Conservation (phyloP, 2,113 vertebrate species). For the Paralichthys olivaceus region DNA sequence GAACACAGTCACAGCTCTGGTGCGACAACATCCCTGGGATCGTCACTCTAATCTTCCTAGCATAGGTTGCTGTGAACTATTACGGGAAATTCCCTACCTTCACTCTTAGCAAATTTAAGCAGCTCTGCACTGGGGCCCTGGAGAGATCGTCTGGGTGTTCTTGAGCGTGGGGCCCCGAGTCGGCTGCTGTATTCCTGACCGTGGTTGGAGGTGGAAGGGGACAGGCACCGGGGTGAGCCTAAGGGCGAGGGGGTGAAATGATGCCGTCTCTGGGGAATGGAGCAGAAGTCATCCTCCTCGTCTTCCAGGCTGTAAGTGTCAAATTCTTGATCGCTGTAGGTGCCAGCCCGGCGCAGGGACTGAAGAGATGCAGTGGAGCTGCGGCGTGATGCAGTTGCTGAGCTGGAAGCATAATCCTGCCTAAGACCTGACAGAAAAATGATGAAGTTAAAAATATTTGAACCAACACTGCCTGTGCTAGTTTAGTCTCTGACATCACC, state of each 20-base stretch:
- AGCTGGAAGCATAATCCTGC: constrained; percentile 92
- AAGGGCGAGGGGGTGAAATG: constrained; percentile 88
- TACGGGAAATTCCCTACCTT: constrained; percentile 78
- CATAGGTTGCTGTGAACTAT: neutral
- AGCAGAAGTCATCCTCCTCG: constrained; percentile 86
- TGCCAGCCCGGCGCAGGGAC: constrained; percentile 87
- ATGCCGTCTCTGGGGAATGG: constrained; percentile 80
- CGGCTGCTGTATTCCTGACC: constrained; percentile 74
- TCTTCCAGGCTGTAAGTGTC: constrained; percentile 92
- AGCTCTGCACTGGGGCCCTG: constrained; percentile 85
- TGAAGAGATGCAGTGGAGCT: constrained; percentile 91
- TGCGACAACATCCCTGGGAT: constrained; percentile 4
- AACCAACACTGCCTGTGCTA: neutral
- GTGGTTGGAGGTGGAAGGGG: constrained; percentile 84
- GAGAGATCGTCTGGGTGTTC: constrained; percentile 83
- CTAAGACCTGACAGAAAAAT: constrained; percentile 84
- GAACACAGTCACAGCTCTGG: constrained; percentile 12
- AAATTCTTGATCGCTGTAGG: constrained; percentile 94
- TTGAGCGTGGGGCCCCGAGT: constrained; percentile 76
- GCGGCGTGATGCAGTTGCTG: constrained; percentile 87
- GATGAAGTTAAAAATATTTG: neutral
- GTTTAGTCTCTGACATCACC: neutral
- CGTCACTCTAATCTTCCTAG: neutral
- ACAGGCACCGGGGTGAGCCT: constrained; percentile 89
- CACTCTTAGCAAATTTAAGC: constrained; percentile 86